Evolutionary conservation across 2,797 vertebrate genomes (phyloP), one percentile per base, ranked within the genome.

Genomic region (Sarcoramphus papa): DNA sequence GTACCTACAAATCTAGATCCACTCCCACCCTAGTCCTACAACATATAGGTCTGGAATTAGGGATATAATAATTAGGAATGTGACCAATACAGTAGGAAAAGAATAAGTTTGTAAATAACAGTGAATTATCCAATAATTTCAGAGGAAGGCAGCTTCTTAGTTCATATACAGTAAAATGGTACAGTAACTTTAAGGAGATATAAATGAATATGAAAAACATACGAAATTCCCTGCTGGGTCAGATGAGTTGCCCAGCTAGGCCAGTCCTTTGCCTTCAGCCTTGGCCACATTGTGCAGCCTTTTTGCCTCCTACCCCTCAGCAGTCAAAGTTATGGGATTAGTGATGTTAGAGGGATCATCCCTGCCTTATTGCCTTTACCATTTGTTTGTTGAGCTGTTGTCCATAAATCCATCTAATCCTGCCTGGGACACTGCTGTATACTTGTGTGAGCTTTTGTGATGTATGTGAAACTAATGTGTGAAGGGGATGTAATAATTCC

Each of bases 391-490:
- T 27, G 25, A 64, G 25, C 17, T 63, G 7, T 70, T 92, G 10
- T 64, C 43, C 17, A 2, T 28, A 22, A 65, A 76, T 41, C 19
- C 14, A 25, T 48, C n/a, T 62, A 20, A 47, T 63, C 60, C 69
- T 67, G 14, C 69, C 43, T 54, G 28, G 30, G 74, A 5, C 11
- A 30, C 25, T 48, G 63, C 54, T 79, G 25, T 21, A 24, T 14
- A 12, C 24, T 41, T 23, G 4, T 22, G 25, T 23, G 73, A 95
- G n/a, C 27, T 57, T 73, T 35, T 88, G 60, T 11, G 19, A 30
- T 17, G 6, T 23, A 2, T 8, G 8, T 47, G 60, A 88, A 72
- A 85, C 27, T n/a, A 13, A 53, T 2, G 2, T 1, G 0, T 33
- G 43, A 37, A 70, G 59, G 24, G 48, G 64, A 33, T 19, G 30